A percentile compares a stretch with the other conserved stretches of the same genome.
phyloP scores from a whole-genome alignment of 2,113 vertebrate genomes.

The Lutjanus erythropterus region DNA sequence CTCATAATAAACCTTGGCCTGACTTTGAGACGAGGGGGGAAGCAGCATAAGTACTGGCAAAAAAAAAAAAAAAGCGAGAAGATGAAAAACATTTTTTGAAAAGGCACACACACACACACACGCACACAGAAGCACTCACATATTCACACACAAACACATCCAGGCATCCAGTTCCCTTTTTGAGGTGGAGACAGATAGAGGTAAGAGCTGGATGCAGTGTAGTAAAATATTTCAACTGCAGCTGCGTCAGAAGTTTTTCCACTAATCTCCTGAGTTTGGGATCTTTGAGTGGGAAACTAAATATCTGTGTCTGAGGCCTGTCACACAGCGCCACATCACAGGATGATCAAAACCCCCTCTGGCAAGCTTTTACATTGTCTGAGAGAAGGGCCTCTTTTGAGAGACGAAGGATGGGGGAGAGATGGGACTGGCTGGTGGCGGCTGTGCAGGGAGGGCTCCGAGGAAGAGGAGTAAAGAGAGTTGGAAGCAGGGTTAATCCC shows the following conservation, averaged over 20 bases:
- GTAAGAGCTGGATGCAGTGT: conserved; percentile 47
- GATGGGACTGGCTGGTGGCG: conserved; percentile 38
- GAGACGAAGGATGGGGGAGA: conserved; percentile 35
- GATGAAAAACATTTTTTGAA: conserved; percentile 58
- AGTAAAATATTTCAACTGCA: conserved; percentile 68
- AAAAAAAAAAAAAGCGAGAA: conserved; percentile 57
- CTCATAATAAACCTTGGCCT: conserved; percentile 53
- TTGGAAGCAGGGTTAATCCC: conserved; percentile 75
- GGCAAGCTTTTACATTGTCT: conserved; percentile 70
- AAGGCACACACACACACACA: conserved; percentile 10
- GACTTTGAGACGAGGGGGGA: conserved; percentile 44
- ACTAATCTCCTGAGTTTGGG: conserved; percentile 70
- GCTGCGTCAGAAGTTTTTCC: conserved; percentile 74
- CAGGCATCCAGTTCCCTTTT: conserved; percentile 32
- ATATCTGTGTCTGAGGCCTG: conserved; percentile 77
- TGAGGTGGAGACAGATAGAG: conserved; percentile 35
- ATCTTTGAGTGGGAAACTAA: conserved; percentile 73
- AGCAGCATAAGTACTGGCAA: conserved; percentile 1
- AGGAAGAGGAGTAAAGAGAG: conserved; percentile 60
- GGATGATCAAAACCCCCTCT: conserved; percentile 76
- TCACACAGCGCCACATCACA: conserved; percentile 73
- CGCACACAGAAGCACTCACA: conserved; percentile 14
- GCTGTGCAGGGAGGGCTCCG: conserved; percentile 29
- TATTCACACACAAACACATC: conserved; percentile 44
- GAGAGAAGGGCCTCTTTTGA: conserved; percentile 60